phyloP scores from a whole-genome alignment of 2,888 invertebrate genomes.

The Cephus runcator region DNA sequence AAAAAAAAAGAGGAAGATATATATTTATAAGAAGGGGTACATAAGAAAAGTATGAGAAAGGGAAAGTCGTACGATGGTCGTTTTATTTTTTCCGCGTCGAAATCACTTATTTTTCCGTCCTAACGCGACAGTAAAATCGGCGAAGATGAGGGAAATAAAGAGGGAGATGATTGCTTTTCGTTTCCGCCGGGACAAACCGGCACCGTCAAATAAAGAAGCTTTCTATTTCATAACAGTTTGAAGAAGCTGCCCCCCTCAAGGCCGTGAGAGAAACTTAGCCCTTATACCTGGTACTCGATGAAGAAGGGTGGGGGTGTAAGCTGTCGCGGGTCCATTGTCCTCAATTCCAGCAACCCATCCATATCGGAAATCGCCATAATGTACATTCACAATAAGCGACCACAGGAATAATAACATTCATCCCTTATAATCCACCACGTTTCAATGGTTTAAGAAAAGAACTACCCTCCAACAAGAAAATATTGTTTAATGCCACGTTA shows the following conservation, averaged over 20 bases:
- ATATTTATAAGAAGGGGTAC: background rate
- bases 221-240: conserved; percentile 46
- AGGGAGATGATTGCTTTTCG: conserved; percentile 37
- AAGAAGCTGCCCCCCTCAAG: background rate
- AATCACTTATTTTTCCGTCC: conserved; percentile 18
- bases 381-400: background rate
- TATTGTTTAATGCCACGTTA: background rate
- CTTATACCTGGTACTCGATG: background rate
- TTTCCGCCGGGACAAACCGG: conserved; percentile 26
- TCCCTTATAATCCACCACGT: background rate
- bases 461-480: background rate
- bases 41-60: background rate
- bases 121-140: conserved; percentile 15
- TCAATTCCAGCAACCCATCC: background rate
- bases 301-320: background rate
- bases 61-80: background rate
- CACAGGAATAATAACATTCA: background rate
- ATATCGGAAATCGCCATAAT: conserved; percentile 3
- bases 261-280: background rate
- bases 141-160: conserved; percentile 14
- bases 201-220: conserved; percentile 39
- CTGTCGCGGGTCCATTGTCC: background rate
- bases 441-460: background rate
- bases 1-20: background rate
- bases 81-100: background rate